Conservation (phyloP, 1,140 invertebrate species). For the Nasonia giraulti region DNA sequence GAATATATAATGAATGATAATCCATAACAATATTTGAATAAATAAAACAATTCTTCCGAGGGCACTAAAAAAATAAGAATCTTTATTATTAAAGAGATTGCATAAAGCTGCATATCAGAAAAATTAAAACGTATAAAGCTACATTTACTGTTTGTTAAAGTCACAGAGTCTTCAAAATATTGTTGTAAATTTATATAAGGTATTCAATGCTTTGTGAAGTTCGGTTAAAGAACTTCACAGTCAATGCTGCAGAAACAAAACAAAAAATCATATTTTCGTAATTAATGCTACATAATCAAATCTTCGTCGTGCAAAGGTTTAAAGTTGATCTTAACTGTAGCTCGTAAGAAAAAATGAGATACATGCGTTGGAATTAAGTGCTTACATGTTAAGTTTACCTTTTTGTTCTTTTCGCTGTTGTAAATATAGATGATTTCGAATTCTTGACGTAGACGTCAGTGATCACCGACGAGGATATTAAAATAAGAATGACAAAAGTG, state of each 20-base stretch:
- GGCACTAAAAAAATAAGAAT: conserved; percentile 31
- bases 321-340: conserved; percentile 38
- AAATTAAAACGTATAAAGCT: neutral
- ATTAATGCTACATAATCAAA: conserved; percentile 47
- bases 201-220: conserved; percentile 43
- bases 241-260: conserved; percentile 21
- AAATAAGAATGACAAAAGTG: conserved; percentile 28
- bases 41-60: conserved; percentile 22
- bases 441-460: conserved; percentile 47
- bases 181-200: conserved; percentile 46
- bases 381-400: conserved; percentile 38
- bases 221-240: conserved; percentile 20
- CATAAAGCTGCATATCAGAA: conserved; percentile 46
- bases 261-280: conserved; percentile 48
- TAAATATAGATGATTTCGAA: conserved; percentile 47
- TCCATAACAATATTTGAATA: conserved; percentile 2
- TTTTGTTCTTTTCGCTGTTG: conserved; percentile 45
- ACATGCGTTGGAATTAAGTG: conserved; percentile 45
- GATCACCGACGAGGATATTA: conserved; percentile 31
- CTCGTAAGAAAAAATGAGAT: conserved; percentile 28
- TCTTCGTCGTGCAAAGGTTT: conserved; percentile 40
- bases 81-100: conserved; percentile 26
- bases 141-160: conserved; percentile 47
- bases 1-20: conserved; percentile 26
- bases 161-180: conserved; percentile 53